A percentile compares a stretch with the other conserved stretches of the same genome.
Evolutionary conservation across 2,113 vertebrate species (phyloP).

Genomic region (Sturnus vulgaris): DNA sequence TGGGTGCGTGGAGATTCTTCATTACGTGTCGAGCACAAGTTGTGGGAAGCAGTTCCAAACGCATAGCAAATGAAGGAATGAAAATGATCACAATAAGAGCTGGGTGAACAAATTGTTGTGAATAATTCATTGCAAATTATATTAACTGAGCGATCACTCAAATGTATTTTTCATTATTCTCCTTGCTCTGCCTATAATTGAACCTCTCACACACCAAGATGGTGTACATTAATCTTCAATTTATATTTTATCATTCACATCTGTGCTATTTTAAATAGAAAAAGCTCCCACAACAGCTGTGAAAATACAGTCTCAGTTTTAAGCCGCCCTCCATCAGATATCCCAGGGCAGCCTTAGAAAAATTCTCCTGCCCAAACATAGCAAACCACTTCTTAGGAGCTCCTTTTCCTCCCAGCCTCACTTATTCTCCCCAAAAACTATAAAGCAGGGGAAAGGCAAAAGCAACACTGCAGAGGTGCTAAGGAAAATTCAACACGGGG

Average conservation of each 20-base stretch:
- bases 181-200: constrained; percentile 38
- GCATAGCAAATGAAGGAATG: neutral
- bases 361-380: neutral
- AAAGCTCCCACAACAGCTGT: constrained; percentile 26
- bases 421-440: neutral
- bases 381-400: neutral
- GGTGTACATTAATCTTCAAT: constrained; percentile 16
- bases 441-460: neutral
- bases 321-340: neutral
- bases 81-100: constrained; percentile 28
- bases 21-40: neutral
- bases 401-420: neutral
- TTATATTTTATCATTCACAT: constrained; percentile 45
- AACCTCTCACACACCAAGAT: neutral
- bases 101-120: constrained; percentile 41
- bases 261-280: constrained; percentile 23
- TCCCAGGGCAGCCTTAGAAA: neutral
- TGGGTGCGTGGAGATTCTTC: neutral
- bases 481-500: rapidly evolving
- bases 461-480: neutral
- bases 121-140: constrained; percentile 60
- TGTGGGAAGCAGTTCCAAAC: neutral
- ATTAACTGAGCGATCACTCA: constrained; percentile 45
- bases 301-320: constrained; percentile 26
- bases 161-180: constrained; percentile 50